Conservation (phyloP, 2,113 vertebrate genomes). For the Amphilophus citrinellus region DNA sequence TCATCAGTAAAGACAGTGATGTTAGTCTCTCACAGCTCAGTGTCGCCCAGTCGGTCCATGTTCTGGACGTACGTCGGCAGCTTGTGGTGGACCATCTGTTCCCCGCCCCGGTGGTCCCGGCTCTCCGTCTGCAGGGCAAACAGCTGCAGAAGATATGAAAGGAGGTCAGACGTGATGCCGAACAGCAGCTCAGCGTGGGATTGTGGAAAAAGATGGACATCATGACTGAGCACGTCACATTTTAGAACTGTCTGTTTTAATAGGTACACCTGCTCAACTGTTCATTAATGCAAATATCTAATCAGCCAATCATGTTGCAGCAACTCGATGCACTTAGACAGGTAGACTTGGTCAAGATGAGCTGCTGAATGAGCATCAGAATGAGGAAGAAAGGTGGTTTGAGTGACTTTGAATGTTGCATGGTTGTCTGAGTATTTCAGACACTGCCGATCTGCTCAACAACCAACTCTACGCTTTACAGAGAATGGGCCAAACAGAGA, state of each 20-base stretch:
- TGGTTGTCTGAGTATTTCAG: not conserved
- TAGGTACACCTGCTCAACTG: not conserved
- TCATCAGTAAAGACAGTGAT: constrained; percentile 55
- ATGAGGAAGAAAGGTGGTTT: not conserved
- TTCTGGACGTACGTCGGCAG: constrained; percentile 92
- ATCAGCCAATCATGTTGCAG: not conserved
- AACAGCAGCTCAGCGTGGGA: not conserved
- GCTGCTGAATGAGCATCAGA: not conserved
- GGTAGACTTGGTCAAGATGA: not conserved
- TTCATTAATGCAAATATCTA: not conserved
- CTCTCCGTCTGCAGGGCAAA: constrained; percentile 92
- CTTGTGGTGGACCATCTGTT: constrained; percentile 87
- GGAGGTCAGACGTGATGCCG: not conserved
- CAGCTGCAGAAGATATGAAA: constrained; percentile 76
- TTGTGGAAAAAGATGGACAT: no score
- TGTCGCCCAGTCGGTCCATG: constrained; percentile 97
- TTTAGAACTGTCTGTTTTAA: not conserved
- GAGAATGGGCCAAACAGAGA: not conserved
- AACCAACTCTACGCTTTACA: not conserved
- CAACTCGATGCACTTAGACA: not conserved
- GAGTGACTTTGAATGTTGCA: not conserved
- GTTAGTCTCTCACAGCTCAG: constrained; percentile 89
- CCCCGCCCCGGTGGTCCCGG: constrained; percentile 82
- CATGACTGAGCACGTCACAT: not conserved
- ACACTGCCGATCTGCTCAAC: not conserved